Evolutionary conservation across 1,140 invertebrate species (phyloP).

Genomic region (Pteromalus puparum): DNA sequence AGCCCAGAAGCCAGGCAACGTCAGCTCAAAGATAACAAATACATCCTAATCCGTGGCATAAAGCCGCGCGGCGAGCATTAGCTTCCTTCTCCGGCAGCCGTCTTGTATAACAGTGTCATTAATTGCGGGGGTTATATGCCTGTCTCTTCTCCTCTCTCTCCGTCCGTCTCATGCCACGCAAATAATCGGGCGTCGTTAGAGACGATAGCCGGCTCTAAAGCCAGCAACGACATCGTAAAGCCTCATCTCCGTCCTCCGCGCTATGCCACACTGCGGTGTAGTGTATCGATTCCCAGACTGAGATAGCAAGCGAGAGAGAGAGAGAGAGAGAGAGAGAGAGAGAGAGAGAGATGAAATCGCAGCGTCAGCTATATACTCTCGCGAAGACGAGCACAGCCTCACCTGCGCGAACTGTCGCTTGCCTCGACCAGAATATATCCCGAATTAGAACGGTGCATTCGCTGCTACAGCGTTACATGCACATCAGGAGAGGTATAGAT

Average conservation of each 20-base stretch:
- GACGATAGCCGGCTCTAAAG: slow-evolving; percentile 5
- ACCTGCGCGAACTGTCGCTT: background rate
- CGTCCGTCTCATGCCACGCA: background rate
- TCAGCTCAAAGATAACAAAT: slow-evolving; percentile 44
- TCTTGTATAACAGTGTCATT: slow-evolving; percentile 47
- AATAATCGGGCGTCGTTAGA: slow-evolving; percentile 33
- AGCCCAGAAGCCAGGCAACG: background rate
- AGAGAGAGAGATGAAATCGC: background rate
- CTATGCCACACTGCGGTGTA: background rate
- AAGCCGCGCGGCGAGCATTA: slow-evolving; percentile 30
- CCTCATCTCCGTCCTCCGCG: background rate
- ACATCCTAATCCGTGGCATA: slow-evolving; percentile 34
- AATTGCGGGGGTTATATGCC: slow-evolving; percentile 44
- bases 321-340: background rate
- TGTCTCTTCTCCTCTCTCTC: background rate
- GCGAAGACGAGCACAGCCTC: background rate
- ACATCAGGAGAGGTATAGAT: too few species aligned
- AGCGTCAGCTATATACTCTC: background rate
- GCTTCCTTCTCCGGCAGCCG: background rate
- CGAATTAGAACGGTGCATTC: slow-evolving; percentile 1
- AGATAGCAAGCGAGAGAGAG: background rate
- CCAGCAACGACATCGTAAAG: slow-evolving; percentile 40
- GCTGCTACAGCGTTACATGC: too few species aligned
- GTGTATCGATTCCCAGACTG: background rate
- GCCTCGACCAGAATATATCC: slow-evolving; percentile 45